Evolutionary conservation across 1,140 invertebrate species (phyloP).

Genomic region (Solenopsis fugax): DNA sequence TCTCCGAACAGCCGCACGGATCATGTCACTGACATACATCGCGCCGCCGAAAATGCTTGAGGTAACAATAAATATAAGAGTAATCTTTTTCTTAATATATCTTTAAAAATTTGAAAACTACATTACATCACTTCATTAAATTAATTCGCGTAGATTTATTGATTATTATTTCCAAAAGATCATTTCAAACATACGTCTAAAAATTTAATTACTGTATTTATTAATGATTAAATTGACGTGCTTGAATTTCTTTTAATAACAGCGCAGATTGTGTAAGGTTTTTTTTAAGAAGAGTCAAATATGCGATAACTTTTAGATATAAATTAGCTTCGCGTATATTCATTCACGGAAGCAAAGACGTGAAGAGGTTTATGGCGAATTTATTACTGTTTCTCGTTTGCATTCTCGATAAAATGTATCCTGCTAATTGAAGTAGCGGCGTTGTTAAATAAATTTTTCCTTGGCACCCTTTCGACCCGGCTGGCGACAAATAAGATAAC

Average conservation of each 20-base stretch:
- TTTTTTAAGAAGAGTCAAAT: not conserved
- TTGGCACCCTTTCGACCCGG: slow-evolving; percentile 65
- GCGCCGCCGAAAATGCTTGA: not conserved
- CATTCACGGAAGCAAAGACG: not conserved
- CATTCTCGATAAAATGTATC: not conserved
- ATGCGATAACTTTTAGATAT: not conserved
- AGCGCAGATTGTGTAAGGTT: not conserved
- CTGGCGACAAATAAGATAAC: slow-evolving; percentile 55
- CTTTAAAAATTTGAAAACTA: not conserved
- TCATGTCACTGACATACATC: slow-evolving; percentile 46
- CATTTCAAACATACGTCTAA: not conserved
- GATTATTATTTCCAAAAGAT: not conserved
- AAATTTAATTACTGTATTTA: not conserved
- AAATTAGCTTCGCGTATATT: not conserved
- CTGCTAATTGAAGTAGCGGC: slow-evolving; percentile 4
- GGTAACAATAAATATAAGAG: not conserved
- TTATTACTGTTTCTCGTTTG: not conserved
- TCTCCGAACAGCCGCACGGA: slow-evolving; percentile 2
- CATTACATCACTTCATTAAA: not conserved
- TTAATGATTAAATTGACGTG: not conserved
- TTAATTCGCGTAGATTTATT: not conserved
- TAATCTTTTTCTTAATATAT: not conserved
- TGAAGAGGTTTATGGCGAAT: slow-evolving; percentile 27
- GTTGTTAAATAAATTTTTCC: slow-evolving; percentile 66
- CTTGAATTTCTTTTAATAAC: not conserved